phyloP scores from a whole-genome alignment of 1,140 invertebrate species.

The Sycophaga agraensis region DNA sequence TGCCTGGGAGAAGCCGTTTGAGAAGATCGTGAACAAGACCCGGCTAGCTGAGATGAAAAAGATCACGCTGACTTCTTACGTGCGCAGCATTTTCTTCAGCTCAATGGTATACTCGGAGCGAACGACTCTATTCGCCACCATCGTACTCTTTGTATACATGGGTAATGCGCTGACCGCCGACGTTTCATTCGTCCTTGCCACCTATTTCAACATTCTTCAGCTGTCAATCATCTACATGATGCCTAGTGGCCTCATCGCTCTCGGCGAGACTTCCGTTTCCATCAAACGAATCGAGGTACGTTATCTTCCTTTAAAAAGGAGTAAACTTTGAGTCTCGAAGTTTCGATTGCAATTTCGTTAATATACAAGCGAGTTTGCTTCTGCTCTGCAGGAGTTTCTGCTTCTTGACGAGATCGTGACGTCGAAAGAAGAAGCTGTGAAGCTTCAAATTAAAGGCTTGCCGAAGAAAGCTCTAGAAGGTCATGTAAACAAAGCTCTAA shows the following conservation, averaged over 20 bases:
- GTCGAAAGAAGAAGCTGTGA: background rate
- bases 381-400: conserved; percentile 62
- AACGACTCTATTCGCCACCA: conserved; percentile 71
- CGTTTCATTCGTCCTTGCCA: conserved; percentile 63
- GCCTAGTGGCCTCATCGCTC: conserved; percentile 69
- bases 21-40: conserved; percentile 58
- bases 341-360: no score
- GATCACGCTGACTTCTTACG: conserved; percentile 68
- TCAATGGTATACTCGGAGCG: conserved; percentile 73
- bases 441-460: no score
- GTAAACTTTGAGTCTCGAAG: no score
- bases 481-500: no score
- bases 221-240: conserved; percentile 69
- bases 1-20: conserved; percentile 74
- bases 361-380: no score
- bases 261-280: conserved; percentile 69
- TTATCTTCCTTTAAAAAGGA: background rate
- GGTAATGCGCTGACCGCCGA: conserved; percentile 70
- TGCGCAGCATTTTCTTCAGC: conserved; percentile 71
- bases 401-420: conserved; percentile 56
- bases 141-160: conserved; percentile 69
- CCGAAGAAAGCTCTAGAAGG: no score
- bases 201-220: conserved; percentile 69
- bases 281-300: conserved; percentile 60
- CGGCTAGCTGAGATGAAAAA: conserved; percentile 67